phyloP scores from a whole-genome alignment of 2,797 vertebrate genomes.

The Premnoplex brunnescens region DNA sequence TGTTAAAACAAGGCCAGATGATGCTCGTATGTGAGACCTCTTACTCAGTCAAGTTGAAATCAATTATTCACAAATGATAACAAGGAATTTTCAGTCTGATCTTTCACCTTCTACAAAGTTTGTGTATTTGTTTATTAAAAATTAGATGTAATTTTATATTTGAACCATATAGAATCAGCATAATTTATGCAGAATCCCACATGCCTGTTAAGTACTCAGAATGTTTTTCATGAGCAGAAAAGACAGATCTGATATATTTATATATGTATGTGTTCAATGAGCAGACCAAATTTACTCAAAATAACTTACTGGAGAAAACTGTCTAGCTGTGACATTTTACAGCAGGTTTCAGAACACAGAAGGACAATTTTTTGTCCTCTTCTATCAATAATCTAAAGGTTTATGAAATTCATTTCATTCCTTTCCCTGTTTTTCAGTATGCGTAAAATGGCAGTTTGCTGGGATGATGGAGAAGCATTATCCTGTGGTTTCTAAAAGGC shows the following conservation, averaged over 20 bases:
- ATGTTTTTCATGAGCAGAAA: conserved; percentile 32
- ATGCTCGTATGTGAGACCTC: accelerated
- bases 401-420: not conserved
- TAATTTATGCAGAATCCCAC: conserved; percentile 57
- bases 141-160: conserved; percentile 31
- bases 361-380: not conserved
- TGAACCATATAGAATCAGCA: conserved; percentile 44
- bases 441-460: not conserved
- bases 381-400: not conserved
- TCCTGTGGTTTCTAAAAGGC: not conserved
- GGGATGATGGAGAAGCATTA: not conserved
- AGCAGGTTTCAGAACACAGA: conserved; percentile 3
- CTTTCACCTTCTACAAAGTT: not conserved
- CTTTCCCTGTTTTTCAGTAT: not conserved
- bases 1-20: not conserved
- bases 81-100: conserved; percentile 1
- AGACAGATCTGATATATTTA: conserved; percentile 39
- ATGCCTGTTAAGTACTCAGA: conserved; percentile 39
- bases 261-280: not conserved
- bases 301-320: not conserved
- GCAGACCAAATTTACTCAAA: conserved; percentile 20
- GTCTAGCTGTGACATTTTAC: conserved; percentile 5
- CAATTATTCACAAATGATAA: not conserved
- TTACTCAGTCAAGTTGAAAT: not conserved
- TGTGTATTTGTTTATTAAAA: not conserved